Evolutionary conservation across 2,888 invertebrate species (phyloP).

Genomic region (Synanthedon andrenaeformis): DNA sequence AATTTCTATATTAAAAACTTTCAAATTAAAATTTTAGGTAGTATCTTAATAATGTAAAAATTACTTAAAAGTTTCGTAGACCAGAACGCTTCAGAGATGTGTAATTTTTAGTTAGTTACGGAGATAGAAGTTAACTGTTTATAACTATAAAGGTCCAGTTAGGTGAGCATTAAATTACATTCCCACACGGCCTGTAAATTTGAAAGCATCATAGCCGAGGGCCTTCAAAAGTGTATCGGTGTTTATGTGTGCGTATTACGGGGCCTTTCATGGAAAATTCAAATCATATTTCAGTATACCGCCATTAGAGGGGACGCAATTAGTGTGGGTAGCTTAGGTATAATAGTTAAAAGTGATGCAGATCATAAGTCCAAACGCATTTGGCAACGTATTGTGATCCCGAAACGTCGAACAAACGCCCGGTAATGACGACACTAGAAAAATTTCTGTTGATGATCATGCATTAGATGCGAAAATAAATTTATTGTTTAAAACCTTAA

Average conservation of each 20-base stretch:
- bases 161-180: background rate
- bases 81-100: too few relatives aligned
- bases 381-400: constrained; percentile 63
- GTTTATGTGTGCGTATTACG: background rate
- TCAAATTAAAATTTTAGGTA: too few relatives aligned
- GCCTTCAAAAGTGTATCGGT: background rate
- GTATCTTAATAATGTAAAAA: too few relatives aligned
- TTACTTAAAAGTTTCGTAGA: too few relatives aligned
- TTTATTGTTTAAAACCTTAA: background rate
- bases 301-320: constrained; percentile 19
- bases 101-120: background rate
- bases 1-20: too few relatives aligned
- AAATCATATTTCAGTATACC: constrained; percentile 29
- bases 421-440: constrained; percentile 36
- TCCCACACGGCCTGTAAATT: background rate
- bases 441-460: constrained; percentile 1
- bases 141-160: background rate
- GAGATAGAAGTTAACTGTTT: background rate
- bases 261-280: constrained; percentile 6
- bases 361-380: constrained; percentile 51
- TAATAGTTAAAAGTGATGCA: constrained; percentile 52
- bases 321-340: background rate
- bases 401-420: constrained; percentile 62
- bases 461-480: constrained; percentile 2
- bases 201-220: background rate